Conservation (phyloP, 2,113 vertebrate species). For the Perognathus longimembris region DNA sequence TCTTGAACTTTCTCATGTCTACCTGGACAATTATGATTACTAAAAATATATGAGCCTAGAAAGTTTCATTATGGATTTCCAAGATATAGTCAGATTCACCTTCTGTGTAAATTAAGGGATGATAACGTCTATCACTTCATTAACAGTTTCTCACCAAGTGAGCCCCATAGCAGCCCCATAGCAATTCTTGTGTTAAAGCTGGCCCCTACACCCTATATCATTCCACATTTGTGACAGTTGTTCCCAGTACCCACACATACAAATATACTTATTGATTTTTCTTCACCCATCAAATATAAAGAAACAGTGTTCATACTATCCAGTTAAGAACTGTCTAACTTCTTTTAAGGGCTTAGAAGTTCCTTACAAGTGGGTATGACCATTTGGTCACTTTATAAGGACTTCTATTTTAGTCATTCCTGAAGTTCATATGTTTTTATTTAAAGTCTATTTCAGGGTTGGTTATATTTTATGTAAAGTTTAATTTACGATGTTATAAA, state of each 20-base stretch:
- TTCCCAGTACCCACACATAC: background rate
- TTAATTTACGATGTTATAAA: slow-evolving; percentile 52
- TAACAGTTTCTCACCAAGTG: background rate
- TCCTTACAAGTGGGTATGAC: background rate
- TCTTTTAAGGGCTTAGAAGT: background rate
- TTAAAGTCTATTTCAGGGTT: slow-evolving; percentile 36
- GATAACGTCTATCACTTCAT: background rate
- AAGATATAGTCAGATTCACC: background rate
- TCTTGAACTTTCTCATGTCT: background rate
- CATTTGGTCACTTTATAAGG: background rate
- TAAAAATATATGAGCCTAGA: background rate
- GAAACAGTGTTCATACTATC: background rate
- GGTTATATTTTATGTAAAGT: background rate
- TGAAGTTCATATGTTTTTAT: slow-evolving; percentile 33
- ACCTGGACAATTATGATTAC: background rate
- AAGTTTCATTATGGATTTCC: background rate
- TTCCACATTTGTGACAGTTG: background rate
- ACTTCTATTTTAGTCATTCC: background rate
- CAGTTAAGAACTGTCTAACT: background rate
- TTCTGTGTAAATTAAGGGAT: background rate
- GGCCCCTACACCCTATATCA: background rate
- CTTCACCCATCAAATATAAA: background rate
- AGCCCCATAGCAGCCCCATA: background rate
- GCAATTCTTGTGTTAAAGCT: background rate
- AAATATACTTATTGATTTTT: background rate